These are phyloP conservation scores for Athalia rosae DNA, from an alignment of 2,888 invertebrate species.

Conservation along the genomic window DNA sequence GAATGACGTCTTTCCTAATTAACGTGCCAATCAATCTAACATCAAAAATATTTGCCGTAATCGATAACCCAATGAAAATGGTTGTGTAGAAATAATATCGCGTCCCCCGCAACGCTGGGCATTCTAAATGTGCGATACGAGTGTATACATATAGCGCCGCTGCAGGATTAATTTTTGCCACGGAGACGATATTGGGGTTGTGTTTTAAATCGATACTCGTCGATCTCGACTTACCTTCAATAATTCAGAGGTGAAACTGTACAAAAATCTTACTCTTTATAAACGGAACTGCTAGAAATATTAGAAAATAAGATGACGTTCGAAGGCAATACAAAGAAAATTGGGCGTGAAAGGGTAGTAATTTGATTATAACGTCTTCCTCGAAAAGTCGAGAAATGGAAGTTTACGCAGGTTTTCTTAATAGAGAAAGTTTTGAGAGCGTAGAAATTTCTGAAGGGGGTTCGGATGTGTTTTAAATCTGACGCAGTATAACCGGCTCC, in stretches of 20 bases:
- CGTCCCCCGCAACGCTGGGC: neutral
- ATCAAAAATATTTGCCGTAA: constrained; percentile 26
- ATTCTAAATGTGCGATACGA: neutral
- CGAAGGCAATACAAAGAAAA: neutral
- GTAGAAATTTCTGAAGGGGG: neutral
- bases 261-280: no score
- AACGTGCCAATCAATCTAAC: constrained; percentile 23
- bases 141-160: neutral
- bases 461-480: constrained; percentile 3
- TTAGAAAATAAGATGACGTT: neutral
- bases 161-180: no score
- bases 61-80: constrained; percentile 13
- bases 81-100: constrained; percentile 12
- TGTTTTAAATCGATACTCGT: no score
- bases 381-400: neutral
- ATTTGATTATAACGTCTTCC: constrained; percentile 11
- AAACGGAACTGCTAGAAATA: neutral
- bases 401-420: neutral
- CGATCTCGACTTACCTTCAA: no score
- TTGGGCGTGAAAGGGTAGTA: neutral
- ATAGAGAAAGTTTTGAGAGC: constrained; percentile 4
- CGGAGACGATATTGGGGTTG: no score
- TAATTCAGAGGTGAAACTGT: no score
- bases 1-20: constrained; percentile 7
- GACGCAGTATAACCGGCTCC: neutral